These are phyloP conservation scores for Coranthus polyacanthus DNA, from an alignment of 2,797 vertebrate species.

Conservation along the genomic window DNA sequence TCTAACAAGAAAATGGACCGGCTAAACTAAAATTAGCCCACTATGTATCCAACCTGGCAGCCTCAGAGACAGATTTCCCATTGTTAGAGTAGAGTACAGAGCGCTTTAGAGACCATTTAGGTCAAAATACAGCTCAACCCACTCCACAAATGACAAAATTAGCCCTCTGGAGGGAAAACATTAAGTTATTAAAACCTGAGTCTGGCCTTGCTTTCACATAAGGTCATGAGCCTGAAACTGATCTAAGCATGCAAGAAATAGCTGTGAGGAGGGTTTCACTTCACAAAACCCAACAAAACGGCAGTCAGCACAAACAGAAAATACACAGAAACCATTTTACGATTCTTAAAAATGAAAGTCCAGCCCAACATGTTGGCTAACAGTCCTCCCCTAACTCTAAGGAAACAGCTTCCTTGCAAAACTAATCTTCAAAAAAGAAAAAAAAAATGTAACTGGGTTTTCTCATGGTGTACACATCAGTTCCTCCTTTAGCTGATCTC, in stretches of 20 bases:
- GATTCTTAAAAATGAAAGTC: not conserved
- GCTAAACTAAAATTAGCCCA: constrained; percentile 45
- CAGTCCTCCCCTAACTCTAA: not conserved
- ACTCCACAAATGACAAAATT: constrained; percentile 7
- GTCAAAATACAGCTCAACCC: not conserved
- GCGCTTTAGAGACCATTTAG: constrained; percentile 4
- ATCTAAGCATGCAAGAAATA: not conserved
- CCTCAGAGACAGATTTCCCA: not conserved
- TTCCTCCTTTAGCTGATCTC: not conserved
- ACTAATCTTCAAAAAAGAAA: not conserved
- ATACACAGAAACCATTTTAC: not conserved
- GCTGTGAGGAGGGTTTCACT: not conserved
- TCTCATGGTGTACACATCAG: not conserved
- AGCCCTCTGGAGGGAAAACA: constrained; percentile 9
- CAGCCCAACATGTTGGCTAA: not conserved
- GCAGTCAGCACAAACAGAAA: not conserved
- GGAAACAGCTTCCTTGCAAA: not conserved
- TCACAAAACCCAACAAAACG: not conserved
- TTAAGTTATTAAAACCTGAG: constrained; percentile 3
- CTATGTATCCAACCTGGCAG: constrained; percentile 15
- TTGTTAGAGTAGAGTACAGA: not conserved
- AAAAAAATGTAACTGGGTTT: not conserved
- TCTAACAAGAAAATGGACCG: constrained; percentile 29
- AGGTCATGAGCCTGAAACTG: not conserved
- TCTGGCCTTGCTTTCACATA: not conserved